Evolutionary conservation across 2,797 vertebrate species (phyloP), one percentile per base, ranked within the genome.

Genomic region (Holocentrus rufus): DNA sequence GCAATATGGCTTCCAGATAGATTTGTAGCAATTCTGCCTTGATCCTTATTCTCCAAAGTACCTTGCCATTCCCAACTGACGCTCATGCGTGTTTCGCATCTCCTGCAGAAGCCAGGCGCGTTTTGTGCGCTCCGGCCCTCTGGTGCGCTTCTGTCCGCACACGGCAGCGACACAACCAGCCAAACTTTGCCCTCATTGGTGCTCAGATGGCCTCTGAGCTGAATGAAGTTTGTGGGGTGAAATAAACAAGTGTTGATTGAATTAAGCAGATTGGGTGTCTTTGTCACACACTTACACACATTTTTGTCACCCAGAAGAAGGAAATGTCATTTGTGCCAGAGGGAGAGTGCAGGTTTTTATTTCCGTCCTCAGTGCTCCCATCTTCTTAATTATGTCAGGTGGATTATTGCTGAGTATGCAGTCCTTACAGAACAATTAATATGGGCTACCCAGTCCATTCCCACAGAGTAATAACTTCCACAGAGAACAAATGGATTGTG

Each of bases 211-310:
- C 61, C 70, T 17, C 57, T 74, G 73, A 69, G 65, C 77, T 76
- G 74, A 78, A 81, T 84, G 75, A 82, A 89, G 86, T 90, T 87
- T 83, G 80, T 80, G 66, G 75, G 76, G 76, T 65, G 76, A 83
- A 88, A 87, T 80, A 64, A 85, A 80, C 14, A 23, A 77, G 20
- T 31, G 34, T 22, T 72, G 47, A 79, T 71, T 80, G 55, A 83
- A 80, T 83, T 70, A n/a, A 73, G 72, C 30, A 73, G 61, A 61
- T 69, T 76, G 66, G 23, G 3, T 49, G 9, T 62, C 49, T 22
- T 10, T 25, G 36, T 34, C 39, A 57, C 44, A 22, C 59, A 25
- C 42, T 11, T 55, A n/a, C 57, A 18, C 20, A 49, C 59, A 52
- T 42, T 1, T 39, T 10, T 10, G 36, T 39, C 25, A 30, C 25